Base-by-base conservation (phyloP, 2,113 vertebrate genomes). In the Indri indri region DNA sequence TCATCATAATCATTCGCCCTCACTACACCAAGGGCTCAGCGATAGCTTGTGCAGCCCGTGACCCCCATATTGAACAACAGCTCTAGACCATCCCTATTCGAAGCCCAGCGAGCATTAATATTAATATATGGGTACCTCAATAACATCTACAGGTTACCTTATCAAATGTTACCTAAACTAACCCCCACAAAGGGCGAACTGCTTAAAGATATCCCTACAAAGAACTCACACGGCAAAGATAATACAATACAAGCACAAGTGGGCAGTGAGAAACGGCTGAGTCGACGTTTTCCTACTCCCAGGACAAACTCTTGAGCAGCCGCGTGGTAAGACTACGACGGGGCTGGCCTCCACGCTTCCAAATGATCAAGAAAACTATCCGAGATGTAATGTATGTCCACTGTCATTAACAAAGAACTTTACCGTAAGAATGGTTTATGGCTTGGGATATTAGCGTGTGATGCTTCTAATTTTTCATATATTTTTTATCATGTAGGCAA, bases 181-280 rank as follows among this genome's bases (percentile, higher is more conserved):
- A 89, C 61, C 18, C 20, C 74, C 10, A 11, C 37, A 11, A 52
- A 96, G 70, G 68, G 47, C 61, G 88, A 73, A 61, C 11, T 20
- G 65, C 70, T 88, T 88, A 74, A 87, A 94, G 47, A 79, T 37
- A 83, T 32, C 54, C 20, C 61, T 34, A 42, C 50, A 45, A 74
- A 77, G 23, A 84, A 74, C 59, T 70, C 76, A 73, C 57, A 74
- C 32, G 65, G 50, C 2, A n/a, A 52, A 88, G 37, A 37, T 47
- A 76, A 7, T 16, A 14, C 25, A 59, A 77, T 25, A 22, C 42
- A 59, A 83, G 25, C 27, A 2, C 61, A 20, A 3, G 23, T 76
- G 73, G 66, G 34, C 12, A 22, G 16, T 0, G 3, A 30, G 66
- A 52, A 45, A 86, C 2, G 9, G 63, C 63, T 5, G 1, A 47